Conservation (phyloP, 2,113 vertebrate species). For the Ammodramus savannarum region DNA sequence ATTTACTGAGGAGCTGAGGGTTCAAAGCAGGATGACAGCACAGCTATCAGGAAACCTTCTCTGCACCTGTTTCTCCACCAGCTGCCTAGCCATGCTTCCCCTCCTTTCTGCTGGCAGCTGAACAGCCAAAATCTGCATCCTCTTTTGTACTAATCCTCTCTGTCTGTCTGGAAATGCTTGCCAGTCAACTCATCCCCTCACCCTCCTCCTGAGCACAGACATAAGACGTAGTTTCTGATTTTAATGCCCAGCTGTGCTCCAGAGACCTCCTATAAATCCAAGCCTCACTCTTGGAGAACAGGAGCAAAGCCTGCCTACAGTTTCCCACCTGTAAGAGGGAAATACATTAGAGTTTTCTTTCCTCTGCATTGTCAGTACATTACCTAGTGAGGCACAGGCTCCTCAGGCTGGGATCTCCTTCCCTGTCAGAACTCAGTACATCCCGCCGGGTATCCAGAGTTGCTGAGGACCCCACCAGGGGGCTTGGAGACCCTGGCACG, state of each 20-base stretch:
- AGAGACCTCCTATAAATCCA: not conserved
- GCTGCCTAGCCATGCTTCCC: not conserved
- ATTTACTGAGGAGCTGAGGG: slow-evolving; percentile 48
- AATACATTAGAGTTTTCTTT: not conserved
- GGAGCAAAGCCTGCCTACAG: not conserved
- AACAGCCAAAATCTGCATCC: not conserved
- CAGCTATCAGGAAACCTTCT: slow-evolving; percentile 11
- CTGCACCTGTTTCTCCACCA: slow-evolving; percentile 61
- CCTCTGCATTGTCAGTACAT: not conserved
- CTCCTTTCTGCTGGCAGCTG: slow-evolving; percentile 45
- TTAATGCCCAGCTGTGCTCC: slow-evolving; percentile 51
- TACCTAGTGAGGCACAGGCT: not conserved
- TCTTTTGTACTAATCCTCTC: slow-evolving; percentile 3
- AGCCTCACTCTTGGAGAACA: not conserved
- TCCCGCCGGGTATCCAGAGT: no score
- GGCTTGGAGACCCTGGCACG: no score
- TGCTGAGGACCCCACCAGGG: no score
- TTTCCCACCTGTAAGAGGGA: not conserved
- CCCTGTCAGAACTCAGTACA: not conserved
- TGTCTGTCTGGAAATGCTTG: slow-evolving; percentile 43
- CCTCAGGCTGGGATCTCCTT: not conserved
- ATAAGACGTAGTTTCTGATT: not conserved
- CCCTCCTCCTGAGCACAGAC: not conserved
- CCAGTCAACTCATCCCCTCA: not conserved
- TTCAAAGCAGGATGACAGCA: slow-evolving; percentile 56